phyloP scores from a whole-genome alignment of 2,888 invertebrate species.

The Drosophila sordidula region DNA sequence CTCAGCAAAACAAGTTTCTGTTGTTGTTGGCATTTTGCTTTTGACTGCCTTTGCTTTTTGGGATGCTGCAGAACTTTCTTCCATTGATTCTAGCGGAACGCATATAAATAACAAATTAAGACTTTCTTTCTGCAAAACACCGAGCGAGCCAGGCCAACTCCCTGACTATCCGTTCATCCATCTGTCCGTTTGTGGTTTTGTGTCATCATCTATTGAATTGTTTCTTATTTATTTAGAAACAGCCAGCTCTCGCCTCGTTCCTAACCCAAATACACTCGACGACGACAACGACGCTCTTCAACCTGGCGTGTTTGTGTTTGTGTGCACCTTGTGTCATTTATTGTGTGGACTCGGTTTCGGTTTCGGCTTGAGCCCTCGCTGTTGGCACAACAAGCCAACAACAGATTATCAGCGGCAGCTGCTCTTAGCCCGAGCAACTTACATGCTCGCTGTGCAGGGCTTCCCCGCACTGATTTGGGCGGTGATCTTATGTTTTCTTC shows the following conservation, averaged over 20 bases:
- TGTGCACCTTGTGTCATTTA: slow-evolving; percentile 73
- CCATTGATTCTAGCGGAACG: slow-evolving; percentile 73
- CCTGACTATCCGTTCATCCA: slow-evolving; percentile 14
- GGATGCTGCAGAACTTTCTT: slow-evolving; percentile 77
- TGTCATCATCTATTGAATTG: slow-evolving; percentile 65
- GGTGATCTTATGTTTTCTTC: slow-evolving; percentile 27
- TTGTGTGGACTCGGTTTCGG: slow-evolving; percentile 30
- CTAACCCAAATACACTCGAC: slow-evolving; percentile 68
- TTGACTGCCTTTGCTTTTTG: slow-evolving; percentile 35
- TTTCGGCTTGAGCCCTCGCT: slow-evolving; percentile 20
- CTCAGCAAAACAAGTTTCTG: slow-evolving; percentile 47
- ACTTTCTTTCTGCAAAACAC: slow-evolving; percentile 64
- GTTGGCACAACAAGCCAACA: slow-evolving; percentile 52
- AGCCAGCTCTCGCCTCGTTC: slow-evolving; percentile 36
- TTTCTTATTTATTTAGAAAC: slow-evolving; percentile 39
- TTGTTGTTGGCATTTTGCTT: slow-evolving; percentile 13
- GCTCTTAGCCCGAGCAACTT: slow-evolving; percentile 10
- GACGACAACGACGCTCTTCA: slow-evolving; percentile 46
- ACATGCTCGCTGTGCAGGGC: slow-evolving; percentile 12
- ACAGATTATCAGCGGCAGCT: slow-evolving; percentile 59
- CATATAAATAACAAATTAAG: slow-evolving; percentile 77
- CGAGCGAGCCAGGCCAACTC: slow-evolving; percentile 9
- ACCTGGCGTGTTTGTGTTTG: slow-evolving; percentile 30
- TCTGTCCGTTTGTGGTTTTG: slow-evolving; percentile 47
- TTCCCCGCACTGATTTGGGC: slow-evolving; percentile 24